Conservation (phyloP, 2,797 vertebrate genomes). For the Toxotes lorentzi region DNA sequence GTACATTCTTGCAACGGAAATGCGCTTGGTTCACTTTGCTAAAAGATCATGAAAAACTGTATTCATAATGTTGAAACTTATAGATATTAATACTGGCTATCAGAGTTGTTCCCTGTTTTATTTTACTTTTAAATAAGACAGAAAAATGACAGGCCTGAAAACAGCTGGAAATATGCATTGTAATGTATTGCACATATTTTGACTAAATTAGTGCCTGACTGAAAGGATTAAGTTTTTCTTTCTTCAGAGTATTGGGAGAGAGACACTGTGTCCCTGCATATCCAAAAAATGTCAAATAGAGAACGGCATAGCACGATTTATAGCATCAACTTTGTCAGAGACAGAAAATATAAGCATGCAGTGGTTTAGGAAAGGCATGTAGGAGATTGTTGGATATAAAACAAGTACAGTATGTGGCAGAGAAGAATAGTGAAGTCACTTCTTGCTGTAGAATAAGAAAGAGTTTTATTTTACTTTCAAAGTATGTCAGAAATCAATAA, state of each 20-base stretch:
- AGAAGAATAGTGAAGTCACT: constrained; percentile 42
- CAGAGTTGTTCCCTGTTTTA: constrained; percentile 27
- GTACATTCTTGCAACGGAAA: constrained; percentile 56
- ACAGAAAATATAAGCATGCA: constrained; percentile 33
- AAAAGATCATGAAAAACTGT: constrained; percentile 43
- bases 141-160: constrained; percentile 9
- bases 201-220: constrained; percentile 14
- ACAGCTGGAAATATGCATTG: constrained; percentile 40
- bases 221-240: constrained; percentile 13
- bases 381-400: constrained; percentile 31
- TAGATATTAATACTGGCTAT: constrained; percentile 20
- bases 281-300: constrained; percentile 15
- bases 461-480: constrained; percentile 57
- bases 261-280: constrained; percentile 6
- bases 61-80: constrained; percentile 40
- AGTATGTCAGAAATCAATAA: constrained; percentile 68
- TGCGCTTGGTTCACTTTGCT: constrained; percentile 61
- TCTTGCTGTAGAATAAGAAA: constrained; percentile 63
- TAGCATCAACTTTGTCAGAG: constrained; percentile 5
- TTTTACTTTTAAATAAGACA: constrained; percentile 43
- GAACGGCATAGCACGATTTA: not conserved
- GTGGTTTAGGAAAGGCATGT: constrained; percentile 15
- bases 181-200: constrained; percentile 48
- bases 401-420: constrained; percentile 35
- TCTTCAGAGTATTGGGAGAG: not conserved